A percentile compares a stretch with the other conserved stretches of the same genome.
phyloP scores from a whole-genome alignment of 2,113 vertebrate genomes.

The Typhlomys cinereus region DNA sequence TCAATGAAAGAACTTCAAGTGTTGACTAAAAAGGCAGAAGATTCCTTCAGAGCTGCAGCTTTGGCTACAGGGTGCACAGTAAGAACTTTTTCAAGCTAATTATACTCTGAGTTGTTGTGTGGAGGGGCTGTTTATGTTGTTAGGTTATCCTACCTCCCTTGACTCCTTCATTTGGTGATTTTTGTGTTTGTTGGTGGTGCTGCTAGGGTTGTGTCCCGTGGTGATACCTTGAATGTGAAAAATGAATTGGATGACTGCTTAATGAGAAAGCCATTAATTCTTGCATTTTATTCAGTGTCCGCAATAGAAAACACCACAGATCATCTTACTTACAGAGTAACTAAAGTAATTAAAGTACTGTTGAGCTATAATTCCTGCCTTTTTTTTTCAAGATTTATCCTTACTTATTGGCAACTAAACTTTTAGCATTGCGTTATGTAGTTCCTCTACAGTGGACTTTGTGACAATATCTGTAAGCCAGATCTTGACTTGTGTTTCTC shows the following conservation, averaged over 20 bases:
- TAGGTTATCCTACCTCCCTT: neutral
- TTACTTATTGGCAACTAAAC: neutral
- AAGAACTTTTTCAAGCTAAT: constrained; percentile 75
- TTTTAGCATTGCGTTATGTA: constrained; percentile 27
- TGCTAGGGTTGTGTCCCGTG: no score
- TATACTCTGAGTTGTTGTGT: neutral
- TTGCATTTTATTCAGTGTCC: neutral
- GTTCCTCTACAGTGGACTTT: neutral
- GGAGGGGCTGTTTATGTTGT: neutral
- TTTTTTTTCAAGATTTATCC: neutral
- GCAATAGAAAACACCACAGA: neutral
- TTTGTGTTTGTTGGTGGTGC: neutral
- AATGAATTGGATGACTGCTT: neutral
- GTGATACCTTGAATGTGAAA: neutral
- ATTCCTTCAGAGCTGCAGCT: constrained; percentile 92
- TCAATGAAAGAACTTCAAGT: constrained; percentile 86
- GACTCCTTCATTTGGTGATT: neutral
- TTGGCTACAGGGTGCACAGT: constrained; percentile 91
- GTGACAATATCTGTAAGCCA: neutral
- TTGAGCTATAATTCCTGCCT: neutral
- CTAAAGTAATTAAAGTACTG: neutral
- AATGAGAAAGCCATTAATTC: constrained; percentile 29
- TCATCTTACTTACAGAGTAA: neutral
- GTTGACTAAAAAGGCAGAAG: constrained; percentile 89
- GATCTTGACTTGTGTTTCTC: neutral